Conservation (phyloP, 1,140 invertebrate genomes). For the Pantala flavescens region DNA sequence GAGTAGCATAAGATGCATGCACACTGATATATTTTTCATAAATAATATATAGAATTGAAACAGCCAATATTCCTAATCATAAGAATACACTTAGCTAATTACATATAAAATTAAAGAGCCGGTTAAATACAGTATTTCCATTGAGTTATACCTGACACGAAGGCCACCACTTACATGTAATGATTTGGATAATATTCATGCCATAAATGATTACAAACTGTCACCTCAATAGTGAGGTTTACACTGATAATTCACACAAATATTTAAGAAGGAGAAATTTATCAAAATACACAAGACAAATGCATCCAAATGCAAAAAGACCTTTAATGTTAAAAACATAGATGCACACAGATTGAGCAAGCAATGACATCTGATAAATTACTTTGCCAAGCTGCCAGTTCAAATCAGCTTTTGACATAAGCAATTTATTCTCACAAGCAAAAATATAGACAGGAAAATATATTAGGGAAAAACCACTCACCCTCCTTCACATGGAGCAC, state of each 20-base stretch:
- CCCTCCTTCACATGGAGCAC: neutral
- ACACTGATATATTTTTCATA: neutral
- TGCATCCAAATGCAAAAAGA: neutral
- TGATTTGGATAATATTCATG: neutral
- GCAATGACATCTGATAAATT: neutral
- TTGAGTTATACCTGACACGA: no score
- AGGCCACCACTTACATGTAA: neutral
- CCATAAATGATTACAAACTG: neutral
- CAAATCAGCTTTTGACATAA: neutral
- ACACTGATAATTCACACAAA: neutral
- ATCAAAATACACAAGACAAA: neutral
- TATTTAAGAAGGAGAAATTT: no score
- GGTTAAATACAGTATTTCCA: no score
- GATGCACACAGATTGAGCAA: slow-evolving; percentile 1
- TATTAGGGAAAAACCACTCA: neutral
- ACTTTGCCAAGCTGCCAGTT: neutral
- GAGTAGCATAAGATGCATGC: slow-evolving; percentile 1
- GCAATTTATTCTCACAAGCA: neutral
- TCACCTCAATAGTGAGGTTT: neutral
- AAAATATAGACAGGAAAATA: neutral
- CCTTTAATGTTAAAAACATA: neutral
- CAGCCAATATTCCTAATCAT: no score
- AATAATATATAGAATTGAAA: no score
- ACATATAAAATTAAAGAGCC: no score
- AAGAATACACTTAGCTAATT: no score